Conservation (phyloP, 2,113 vertebrate genomes). For the Bujurquina vittata region DNA sequence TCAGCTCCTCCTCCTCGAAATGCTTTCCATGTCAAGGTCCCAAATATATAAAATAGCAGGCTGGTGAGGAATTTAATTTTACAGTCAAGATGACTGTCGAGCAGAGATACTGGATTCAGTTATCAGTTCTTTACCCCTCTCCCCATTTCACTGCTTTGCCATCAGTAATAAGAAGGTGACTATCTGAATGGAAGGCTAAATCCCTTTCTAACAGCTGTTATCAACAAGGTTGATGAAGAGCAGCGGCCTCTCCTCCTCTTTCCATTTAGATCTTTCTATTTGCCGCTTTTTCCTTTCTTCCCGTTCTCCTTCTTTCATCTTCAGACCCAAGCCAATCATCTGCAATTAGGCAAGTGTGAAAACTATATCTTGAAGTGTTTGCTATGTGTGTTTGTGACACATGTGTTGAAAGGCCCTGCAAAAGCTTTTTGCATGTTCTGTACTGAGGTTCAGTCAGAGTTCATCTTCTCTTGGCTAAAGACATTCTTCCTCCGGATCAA, state of each 20-base stretch:
- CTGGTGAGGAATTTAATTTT: slow-evolving; percentile 53
- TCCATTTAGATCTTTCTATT: slow-evolving; percentile 34
- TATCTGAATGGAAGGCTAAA: slow-evolving; percentile 11
- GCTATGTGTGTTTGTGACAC: slow-evolving; percentile 35
- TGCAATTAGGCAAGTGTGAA: slow-evolving; percentile 75
- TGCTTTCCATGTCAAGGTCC: slow-evolving; percentile 33
- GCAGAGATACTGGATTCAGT: slow-evolving; percentile 49
- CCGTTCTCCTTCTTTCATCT: slow-evolving; percentile 36
- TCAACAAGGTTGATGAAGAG: slow-evolving; percentile 31
- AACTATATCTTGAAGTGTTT: slow-evolving; percentile 61
- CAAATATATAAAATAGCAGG: slow-evolving; percentile 5
- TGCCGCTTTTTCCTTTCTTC: slow-evolving; percentile 37
- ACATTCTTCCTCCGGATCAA: slow-evolving; percentile 50
- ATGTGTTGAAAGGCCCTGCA: slow-evolving; percentile 59
- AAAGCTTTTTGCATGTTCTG: slow-evolving; percentile 26
- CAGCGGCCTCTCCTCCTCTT: slow-evolving; percentile 10
- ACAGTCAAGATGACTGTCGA: slow-evolving; percentile 49
- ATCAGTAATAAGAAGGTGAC: slow-evolving; percentile 45
- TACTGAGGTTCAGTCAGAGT: slow-evolving; percentile 65
- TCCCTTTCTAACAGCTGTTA: slow-evolving; percentile 17
- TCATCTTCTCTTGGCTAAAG: slow-evolving; percentile 65
- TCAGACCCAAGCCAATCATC: slow-evolving; percentile 57
- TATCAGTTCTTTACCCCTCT: slow-evolving; percentile 39
- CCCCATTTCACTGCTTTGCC: slow-evolving; percentile 32
- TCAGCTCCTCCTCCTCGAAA: slow-evolving; percentile 25